These are phyloP conservation scores for Drosophila varians DNA, from an alignment of 1,140 invertebrate genomes.

Conservation along the genomic window DNA sequence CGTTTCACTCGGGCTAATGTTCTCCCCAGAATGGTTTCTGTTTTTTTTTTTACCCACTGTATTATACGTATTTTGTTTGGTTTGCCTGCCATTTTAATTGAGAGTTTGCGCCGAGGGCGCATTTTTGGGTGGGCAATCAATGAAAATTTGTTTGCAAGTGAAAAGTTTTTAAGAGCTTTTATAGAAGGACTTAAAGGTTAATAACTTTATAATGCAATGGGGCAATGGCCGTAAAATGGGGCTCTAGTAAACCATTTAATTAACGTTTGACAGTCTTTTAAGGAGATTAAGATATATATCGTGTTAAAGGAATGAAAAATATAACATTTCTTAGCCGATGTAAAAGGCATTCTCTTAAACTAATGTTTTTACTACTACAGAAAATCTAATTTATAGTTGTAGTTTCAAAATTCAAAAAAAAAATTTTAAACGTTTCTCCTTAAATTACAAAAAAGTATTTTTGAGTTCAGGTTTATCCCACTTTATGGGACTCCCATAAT, in stretches of 20 bases:
- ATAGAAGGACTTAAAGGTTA: not conserved
- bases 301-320: no score
- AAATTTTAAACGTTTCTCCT: not conserved
- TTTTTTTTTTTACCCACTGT: constrained; percentile 5
- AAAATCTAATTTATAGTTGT: no score
- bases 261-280: not conserved
- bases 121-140: not conserved
- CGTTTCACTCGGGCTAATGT: constrained; percentile 16
- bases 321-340: no score
- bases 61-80: constrained; percentile 5
- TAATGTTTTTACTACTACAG: no score
- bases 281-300: not conserved
- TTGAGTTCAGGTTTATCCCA: not conserved
- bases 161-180: not conserved
- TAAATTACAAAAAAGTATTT: not conserved
- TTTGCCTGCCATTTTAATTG: constrained; percentile 33
- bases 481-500: constrained; percentile 2
- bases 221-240: no score
- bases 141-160: not conserved
- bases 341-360: no score
- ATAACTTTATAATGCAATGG: not conserved
- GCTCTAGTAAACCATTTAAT: no score
- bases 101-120: constrained; percentile 12
- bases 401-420: not conserved
- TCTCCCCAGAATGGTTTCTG: constrained; percentile 7